Evolutionary conservation across 92 coral and sea anemone genomes (phyloP).

Genomic region (Palythoa heliodiscus): DNA sequence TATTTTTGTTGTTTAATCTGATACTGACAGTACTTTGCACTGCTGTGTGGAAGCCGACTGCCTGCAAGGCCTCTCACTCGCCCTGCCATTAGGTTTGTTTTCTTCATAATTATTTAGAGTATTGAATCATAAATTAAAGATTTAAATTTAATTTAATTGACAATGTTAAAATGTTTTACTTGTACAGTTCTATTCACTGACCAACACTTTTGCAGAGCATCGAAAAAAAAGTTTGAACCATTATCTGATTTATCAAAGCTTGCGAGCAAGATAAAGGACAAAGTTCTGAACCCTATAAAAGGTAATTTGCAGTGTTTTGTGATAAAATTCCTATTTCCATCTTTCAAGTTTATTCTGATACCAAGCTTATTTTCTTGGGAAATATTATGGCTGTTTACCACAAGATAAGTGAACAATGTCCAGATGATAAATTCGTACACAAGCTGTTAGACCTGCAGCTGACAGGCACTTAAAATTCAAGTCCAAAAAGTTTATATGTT

Average conservation of each 20-base stretch:
- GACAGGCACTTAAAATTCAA: too few species aligned
- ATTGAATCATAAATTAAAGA: not conserved
- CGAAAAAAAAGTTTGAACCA: constrained; percentile 90
- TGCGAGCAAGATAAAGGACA: constrained; percentile 89
- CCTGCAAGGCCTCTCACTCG: constrained; percentile 74
- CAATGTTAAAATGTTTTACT: not conserved
- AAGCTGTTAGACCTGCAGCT: too few species aligned
- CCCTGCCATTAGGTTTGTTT: constrained; percentile 69
- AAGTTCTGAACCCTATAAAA: constrained; percentile 82
- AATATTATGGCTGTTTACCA: too few species aligned
- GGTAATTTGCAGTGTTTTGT: constrained; percentile 45
- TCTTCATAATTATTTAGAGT: not conserved
- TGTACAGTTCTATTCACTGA: not conserved
- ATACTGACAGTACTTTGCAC: constrained; percentile 70
- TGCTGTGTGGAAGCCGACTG: constrained; percentile 83
- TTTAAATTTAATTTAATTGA: not conserved
- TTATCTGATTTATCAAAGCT: constrained; percentile 88
- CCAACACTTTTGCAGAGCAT: constrained; percentile 48
- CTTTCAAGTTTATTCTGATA: too few species aligned
- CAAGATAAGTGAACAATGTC: too few species aligned
- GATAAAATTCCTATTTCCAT: not conserved
- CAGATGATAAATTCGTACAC: too few species aligned
- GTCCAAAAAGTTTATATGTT: too few species aligned
- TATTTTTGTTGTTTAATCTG: not conserved
- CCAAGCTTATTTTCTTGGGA: too few species aligned